Evolutionary conservation across 2,797 vertebrate species (phyloP).

Genomic region (Brachymystax lenok): DNA sequence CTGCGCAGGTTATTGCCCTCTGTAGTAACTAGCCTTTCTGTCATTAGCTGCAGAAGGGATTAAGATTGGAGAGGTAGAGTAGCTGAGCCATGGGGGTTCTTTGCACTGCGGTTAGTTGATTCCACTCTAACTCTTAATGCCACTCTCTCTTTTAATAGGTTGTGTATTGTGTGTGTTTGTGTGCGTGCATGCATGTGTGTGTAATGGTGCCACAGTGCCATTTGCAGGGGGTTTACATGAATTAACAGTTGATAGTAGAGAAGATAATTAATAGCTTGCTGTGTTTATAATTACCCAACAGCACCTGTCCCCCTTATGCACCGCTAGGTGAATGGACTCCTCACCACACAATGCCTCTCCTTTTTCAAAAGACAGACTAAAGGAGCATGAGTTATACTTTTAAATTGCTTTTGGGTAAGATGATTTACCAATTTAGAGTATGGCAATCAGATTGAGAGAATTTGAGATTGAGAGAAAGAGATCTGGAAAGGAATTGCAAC

Average conservation of each 20-base stretch:
- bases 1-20: slow-evolving; percentile 13
- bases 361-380: slow-evolving; percentile 41
- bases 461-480: slow-evolving; percentile 35
- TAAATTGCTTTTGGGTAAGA: slow-evolving; percentile 33
- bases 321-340: slow-evolving; percentile 36
- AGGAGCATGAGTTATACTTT: slow-evolving; percentile 56
- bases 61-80: slow-evolving; percentile 23
- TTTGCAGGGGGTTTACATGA: slow-evolving; percentile 68
- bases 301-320: slow-evolving; percentile 61
- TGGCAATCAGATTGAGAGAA: background rate
- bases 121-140: slow-evolving; percentile 4
- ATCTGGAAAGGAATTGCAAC: slow-evolving; percentile 22
- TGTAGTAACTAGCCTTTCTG: slow-evolving; percentile 28
- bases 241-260: slow-evolving; percentile 72
- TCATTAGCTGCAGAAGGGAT: slow-evolving; percentile 33
- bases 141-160: slow-evolving; percentile 30
- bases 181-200: background rate
- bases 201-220: slow-evolving; percentile 41
- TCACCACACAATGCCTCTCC: slow-evolving; percentile 46
- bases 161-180: slow-evolving; percentile 12
- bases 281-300: slow-evolving; percentile 72
- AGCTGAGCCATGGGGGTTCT: slow-evolving; percentile 26
- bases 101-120: background rate
- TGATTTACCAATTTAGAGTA: background rate
- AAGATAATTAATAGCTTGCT: slow-evolving; percentile 75